These are phyloP conservation scores for Clamator glandarius DNA, from an alignment of 2,797 vertebrate genomes.

Conservation along the genomic window DNA sequence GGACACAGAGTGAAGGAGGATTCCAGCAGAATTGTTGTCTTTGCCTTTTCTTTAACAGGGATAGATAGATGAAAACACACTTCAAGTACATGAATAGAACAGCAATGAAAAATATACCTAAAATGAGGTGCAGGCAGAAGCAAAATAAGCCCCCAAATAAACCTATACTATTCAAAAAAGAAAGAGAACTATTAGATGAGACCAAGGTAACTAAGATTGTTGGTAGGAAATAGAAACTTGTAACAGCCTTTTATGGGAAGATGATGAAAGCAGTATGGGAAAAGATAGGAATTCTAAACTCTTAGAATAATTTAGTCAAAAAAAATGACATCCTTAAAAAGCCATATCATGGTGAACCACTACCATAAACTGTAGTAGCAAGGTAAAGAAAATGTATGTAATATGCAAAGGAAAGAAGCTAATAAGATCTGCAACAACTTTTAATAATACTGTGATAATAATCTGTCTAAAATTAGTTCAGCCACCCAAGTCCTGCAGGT, in stretches of 20 bases:
- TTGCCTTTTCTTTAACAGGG: neutral
- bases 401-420: neutral
- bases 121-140: neutral
- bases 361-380: neutral
- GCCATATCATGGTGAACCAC: rapidly evolving
- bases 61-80: neutral
- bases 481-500: neutral
- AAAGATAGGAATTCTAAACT: neutral
- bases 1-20: neutral
- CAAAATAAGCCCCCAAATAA: neutral
- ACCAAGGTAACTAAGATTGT: neutral
- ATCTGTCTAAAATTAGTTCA: neutral
- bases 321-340: neutral
- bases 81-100: neutral
- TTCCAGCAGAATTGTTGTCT: neutral
- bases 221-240: neutral
- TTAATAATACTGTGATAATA: too few relatives aligned
- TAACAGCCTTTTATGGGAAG: neutral
- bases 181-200: neutral
- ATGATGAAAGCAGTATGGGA: neutral
- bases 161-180: neutral
- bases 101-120: neutral
- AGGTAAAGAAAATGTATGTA: neutral
- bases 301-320: neutral
- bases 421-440: neutral